Evolutionary conservation across 2,888 invertebrate genomes (phyloP).

Genomic region (Plagiodera versicolora): DNA sequence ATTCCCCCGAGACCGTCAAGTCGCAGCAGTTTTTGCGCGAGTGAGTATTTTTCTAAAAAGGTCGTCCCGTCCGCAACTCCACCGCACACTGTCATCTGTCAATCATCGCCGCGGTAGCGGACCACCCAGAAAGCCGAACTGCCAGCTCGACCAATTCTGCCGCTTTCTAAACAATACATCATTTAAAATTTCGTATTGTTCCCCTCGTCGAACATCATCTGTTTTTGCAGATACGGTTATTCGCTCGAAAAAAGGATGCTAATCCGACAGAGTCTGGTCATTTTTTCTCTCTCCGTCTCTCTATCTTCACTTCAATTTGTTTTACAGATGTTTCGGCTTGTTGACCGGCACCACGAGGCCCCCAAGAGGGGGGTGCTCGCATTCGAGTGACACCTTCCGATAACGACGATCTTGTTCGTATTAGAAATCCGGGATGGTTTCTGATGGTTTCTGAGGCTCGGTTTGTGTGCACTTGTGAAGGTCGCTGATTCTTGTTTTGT

Average conservation of each 20-base stretch:
- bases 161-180: slow-evolving; percentile 35
- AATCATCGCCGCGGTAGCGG: slow-evolving; percentile 23
- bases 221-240: slow-evolving; percentile 25
- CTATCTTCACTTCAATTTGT: neutral
- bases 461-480: too few species aligned
- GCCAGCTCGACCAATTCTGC: slow-evolving; percentile 21
- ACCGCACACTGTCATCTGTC: slow-evolving; percentile 26
- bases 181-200: slow-evolving; percentile 40
- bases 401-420: too few species aligned
- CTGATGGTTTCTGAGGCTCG: too few species aligned
- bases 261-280: neutral
- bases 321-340: neutral
- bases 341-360: neutral
- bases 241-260: neutral
- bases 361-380: neutral
- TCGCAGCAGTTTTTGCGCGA: too few species aligned
- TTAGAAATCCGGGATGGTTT: too few species aligned
- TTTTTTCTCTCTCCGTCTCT: neutral
- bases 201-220: slow-evolving; percentile 22
- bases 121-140: slow-evolving; percentile 34
- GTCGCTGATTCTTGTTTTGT: too few species aligned
- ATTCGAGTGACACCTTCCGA: too few species aligned
- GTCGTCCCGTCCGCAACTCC: neutral
- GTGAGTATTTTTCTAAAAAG: neutral
- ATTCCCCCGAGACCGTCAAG: too few species aligned